Evolutionary conservation across 2,797 vertebrate species (phyloP).

Genomic region (Cryptoprocta ferox): DNA sequence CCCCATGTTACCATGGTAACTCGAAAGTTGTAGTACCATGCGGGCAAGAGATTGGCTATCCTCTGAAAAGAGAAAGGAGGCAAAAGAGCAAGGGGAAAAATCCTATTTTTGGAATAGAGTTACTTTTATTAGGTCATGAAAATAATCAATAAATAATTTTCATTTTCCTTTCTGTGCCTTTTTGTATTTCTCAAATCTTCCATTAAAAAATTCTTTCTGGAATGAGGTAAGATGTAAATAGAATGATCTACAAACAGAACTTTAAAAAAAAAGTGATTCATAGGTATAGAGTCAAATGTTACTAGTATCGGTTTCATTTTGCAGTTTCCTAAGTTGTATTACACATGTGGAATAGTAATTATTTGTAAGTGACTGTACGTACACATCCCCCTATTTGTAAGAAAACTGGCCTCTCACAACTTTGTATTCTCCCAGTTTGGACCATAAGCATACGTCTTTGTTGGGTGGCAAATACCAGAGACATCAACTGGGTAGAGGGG

Average conservation of each 20-base stretch:
- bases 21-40: slow-evolving; percentile 97
- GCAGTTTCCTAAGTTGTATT: neutral
- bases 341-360: neutral
- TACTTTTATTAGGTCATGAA: neutral
- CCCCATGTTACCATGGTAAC: slow-evolving; percentile 98
- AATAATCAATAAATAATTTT: neutral
- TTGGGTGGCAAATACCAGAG: neutral
- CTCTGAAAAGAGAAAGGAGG: slow-evolving; percentile 85
- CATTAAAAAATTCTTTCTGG: neutral
- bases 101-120: neutral
- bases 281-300: neutral
- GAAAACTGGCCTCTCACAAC: neutral
- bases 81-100: slow-evolving; percentile 9
- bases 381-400: neutral
- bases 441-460: neutral
- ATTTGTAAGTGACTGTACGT: neutral
- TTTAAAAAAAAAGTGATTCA: slow-evolving; percentile 4
- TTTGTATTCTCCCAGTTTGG: neutral
- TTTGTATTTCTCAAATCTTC: neutral
- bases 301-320: neutral
- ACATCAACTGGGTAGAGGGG: neutral
- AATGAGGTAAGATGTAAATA: neutral
- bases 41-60: slow-evolving; percentile 94
- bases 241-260: neutral
- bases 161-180: slow-evolving; percentile 35